Base-by-base conservation (phyloP, 2,797 vertebrate genomes). In the Rhabdophis nuchalis region DNA sequence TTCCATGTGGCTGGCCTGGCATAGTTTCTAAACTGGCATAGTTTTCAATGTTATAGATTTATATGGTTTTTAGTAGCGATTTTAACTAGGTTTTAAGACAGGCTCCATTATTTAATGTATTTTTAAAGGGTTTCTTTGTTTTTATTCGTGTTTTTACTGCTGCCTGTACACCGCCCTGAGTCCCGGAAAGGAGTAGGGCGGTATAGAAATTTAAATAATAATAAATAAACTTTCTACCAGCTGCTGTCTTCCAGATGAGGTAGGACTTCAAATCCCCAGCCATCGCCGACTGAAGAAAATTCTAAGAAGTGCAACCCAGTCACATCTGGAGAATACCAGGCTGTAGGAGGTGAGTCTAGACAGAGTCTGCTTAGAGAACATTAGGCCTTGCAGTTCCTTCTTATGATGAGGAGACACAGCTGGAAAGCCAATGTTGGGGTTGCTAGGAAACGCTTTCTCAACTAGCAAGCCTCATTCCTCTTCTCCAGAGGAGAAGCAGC, bases 381-480 rank as follows among this genome's bases (percentile, higher is more conserved):
- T 46, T 20, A 5, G 4, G 14, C 46, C 85, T 82, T 52, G 23
- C 25, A 12, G 23, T 16, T 2, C 25, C 52, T 89, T 4, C 20
- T 54, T 36, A 10, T 0, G 41, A 0, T 20, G 87, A 93, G 54
- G 52, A 94, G n/a, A 36, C 25, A 91, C 52, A 56, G 88, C 72
- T 89, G 85, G 13, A 85, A 32, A 82, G 41, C 92, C 72, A 88
- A 4, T 46, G 57, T 64, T 92, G 93, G 54, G 82, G 92, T 95
- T 95, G 93, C 92, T 95, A 93, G 92, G 91, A 95, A 89, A 94
- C 9, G 0, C 41, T 61, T 93, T 36, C 87, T 94, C 25, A 60
- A 93, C 23, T 41, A 95, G 93, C 89, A 89, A 50, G 82, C 93
- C 32, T 57, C 91, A 85, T 96, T 93, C 93, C 82, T n/a, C 77